Percentiles rank a stretch among this genome's conserved stretches.
These are phyloP conservation scores for Thereva unica DNA, from an alignment of 2,888 invertebrate genomes.

Conservation along the genomic window DNA sequence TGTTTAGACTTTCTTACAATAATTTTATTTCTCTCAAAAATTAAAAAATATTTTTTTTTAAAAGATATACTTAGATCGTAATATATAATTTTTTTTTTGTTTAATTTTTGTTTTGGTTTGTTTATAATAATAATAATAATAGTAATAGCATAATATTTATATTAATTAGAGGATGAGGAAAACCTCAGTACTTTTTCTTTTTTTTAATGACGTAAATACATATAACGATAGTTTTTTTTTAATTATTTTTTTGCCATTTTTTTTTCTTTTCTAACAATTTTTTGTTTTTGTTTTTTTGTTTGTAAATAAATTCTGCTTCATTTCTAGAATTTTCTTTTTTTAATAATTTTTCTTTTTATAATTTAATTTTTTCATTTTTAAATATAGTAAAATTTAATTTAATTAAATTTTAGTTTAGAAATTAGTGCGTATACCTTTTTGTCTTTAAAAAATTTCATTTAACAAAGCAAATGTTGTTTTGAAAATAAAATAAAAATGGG, in stretches of 20 bases:
- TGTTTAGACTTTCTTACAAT: too few relatives aligned
- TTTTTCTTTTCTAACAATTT: conserved; percentile 28
- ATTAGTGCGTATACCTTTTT: conserved; percentile 31
- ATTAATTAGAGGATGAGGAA: conserved; percentile 22
- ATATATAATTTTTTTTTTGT: too few relatives aligned
- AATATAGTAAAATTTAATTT: not conserved
- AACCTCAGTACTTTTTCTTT: conserved; percentile 11
- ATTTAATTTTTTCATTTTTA: conserved; percentile 7
- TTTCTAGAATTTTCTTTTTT: conserved; percentile 16
- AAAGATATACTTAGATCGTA: too few relatives aligned
- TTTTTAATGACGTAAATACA: conserved; percentile 13
- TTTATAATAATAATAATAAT: too few relatives aligned
- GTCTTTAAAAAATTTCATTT: too few relatives aligned
- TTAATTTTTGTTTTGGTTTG: too few relatives aligned
- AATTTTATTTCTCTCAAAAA: too few relatives aligned
- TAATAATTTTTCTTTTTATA: conserved; percentile 12
- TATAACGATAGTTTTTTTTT: conserved; percentile 23
- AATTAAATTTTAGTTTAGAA: conserved; percentile 28
- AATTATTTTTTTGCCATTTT: conserved; percentile 16
- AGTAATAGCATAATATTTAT: not conserved
- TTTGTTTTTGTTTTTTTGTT: conserved; percentile 1
- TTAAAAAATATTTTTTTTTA: too few relatives aligned
- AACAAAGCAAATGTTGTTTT: too few relatives aligned
- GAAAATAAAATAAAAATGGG: too few relatives aligned
- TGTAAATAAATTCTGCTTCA: conserved; percentile 30